These are phyloP conservation scores for Villa cingulata DNA, from an alignment of 2,888 invertebrate species.

Conservation along the genomic window DNA sequence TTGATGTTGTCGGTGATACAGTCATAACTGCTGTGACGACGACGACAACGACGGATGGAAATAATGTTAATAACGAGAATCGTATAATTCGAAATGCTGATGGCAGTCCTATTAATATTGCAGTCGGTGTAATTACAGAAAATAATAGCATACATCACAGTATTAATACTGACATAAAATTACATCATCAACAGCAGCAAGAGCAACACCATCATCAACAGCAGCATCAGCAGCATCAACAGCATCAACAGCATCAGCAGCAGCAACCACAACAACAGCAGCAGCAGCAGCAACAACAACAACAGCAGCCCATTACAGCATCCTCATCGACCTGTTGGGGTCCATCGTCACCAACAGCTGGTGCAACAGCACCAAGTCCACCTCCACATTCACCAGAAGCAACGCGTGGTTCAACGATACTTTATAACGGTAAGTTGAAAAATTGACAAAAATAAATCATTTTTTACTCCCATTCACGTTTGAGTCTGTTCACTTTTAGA, in stretches of 20 bases:
- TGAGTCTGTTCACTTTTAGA: too few species aligned
- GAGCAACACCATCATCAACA: slow-evolving; percentile 14
- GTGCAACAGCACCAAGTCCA: slow-evolving; percentile 60
- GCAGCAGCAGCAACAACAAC: slow-evolving; percentile 13
- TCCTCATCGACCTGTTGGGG: slow-evolving; percentile 50
- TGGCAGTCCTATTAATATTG: not conserved
- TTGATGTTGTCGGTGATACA: slow-evolving; percentile 70
- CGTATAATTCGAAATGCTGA: not conserved
- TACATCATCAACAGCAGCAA: too few species aligned
- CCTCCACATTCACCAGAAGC: slow-evolving; percentile 48
- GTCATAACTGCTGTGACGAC: slow-evolving; percentile 12
- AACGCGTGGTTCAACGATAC: slow-evolving; percentile 56
- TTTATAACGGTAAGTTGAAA: slow-evolving; percentile 56
- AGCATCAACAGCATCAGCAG: too few species aligned
- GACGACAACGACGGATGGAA: slow-evolving; percentile 8
- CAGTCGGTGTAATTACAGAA: not conserved
- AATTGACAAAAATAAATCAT: too few species aligned
- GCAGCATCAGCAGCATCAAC: slow-evolving; percentile 15
- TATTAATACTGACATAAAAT: too few species aligned
- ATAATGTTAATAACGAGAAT: slow-evolving; percentile 9
- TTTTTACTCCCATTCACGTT: too few species aligned
- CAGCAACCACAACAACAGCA: too few species aligned
- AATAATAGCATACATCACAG: too few species aligned
- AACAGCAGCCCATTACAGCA: slow-evolving; percentile 18
- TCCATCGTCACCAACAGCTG: slow-evolving; percentile 61